Evolutionary conservation across 2,888 invertebrate genomes (phyloP).

Genomic region (Nymphalis c-album): DNA sequence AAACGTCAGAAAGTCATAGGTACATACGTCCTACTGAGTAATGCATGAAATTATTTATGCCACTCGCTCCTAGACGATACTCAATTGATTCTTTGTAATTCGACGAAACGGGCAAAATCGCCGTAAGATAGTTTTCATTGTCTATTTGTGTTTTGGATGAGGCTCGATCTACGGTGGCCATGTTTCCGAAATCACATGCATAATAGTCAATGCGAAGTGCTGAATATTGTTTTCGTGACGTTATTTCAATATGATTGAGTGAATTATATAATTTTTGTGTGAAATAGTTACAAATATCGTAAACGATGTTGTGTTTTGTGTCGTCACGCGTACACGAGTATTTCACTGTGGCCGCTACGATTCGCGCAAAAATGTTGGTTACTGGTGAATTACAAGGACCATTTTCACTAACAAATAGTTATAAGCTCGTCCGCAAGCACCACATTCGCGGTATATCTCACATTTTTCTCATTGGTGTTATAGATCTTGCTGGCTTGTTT

Average conservation of each 20-base stretch:
- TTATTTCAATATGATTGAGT: conserved; percentile 60
- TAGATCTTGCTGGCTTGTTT: conserved; percentile 89
- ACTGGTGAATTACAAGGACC: conserved; percentile 80
- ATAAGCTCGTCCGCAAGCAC: conserved; percentile 72
- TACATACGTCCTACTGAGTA: conserved; percentile 79
- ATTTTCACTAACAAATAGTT: conserved; percentile 66
- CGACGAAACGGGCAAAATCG: conserved; percentile 56
- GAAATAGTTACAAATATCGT: conserved; percentile 52
- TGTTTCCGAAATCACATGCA: conserved; percentile 80
- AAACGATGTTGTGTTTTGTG: conserved; percentile 57
- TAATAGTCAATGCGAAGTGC: conserved; percentile 62
- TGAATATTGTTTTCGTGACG: conserved; percentile 60
- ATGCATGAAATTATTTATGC: conserved; percentile 78
- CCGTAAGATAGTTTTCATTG: conserved; percentile 66
- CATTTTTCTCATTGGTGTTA: conserved; percentile 82
- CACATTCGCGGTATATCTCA: conserved; percentile 73
- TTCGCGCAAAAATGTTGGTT: conserved; percentile 77
- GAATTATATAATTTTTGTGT: conserved; percentile 72
- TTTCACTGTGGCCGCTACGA: conserved; percentile 59
- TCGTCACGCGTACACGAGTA: conserved; percentile 55
- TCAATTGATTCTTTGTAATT: conserved; percentile 71
- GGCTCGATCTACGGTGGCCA: conserved; percentile 74
- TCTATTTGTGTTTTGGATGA: conserved; percentile 73
- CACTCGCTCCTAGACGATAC: conserved; percentile 68
- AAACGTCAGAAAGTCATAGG: conserved; percentile 81